These are phyloP conservation scores for Drosophila kurseongensis DNA, from an alignment of 1,140 invertebrate genomes.

Conservation along the genomic window DNA sequence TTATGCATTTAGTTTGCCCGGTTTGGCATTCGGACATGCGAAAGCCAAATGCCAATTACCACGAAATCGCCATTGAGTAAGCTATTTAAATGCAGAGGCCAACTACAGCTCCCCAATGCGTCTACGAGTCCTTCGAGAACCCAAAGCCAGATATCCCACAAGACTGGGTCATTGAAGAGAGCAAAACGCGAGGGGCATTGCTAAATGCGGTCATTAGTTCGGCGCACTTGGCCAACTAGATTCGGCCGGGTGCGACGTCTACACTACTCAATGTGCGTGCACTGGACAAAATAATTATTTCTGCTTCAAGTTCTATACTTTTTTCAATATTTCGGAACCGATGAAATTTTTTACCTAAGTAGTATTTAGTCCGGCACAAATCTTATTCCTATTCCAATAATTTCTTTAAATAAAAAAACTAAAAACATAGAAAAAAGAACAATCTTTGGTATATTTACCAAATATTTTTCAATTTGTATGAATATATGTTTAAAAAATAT, in stretches of 20 bases:
- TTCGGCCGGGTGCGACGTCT: conserved; percentile 32
- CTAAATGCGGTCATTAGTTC: conserved; percentile 62
- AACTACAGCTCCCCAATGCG: conserved; percentile 10
- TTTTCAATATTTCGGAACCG: no score
- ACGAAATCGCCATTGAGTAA: conserved; percentile 64
- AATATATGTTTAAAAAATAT: no score
- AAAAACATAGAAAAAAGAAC: no score
- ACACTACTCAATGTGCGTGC: conserved; percentile 34
- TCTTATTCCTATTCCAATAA: no score
- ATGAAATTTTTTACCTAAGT: no score
- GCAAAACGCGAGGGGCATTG: conserved; percentile 52
- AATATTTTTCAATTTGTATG: no score
- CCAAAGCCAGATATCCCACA: conserved; percentile 19
- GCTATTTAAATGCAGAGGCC: conserved; percentile 56
- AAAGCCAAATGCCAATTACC: conserved; percentile 69
- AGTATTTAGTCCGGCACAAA: no score
- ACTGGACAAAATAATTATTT: background rate
- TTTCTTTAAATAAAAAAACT: no score
- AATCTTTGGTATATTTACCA: no score
- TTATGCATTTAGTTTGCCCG: conserved; percentile 49
- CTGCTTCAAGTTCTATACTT: no score
- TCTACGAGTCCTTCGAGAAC: conserved; percentile 4
- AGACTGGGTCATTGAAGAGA: conserved; percentile 7
- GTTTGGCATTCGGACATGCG: conserved; percentile 43
- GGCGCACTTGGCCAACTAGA: conserved; percentile 61